Conservation (phyloP, 2,888 invertebrate species). For the Lasioglossum leucozonium region DNA sequence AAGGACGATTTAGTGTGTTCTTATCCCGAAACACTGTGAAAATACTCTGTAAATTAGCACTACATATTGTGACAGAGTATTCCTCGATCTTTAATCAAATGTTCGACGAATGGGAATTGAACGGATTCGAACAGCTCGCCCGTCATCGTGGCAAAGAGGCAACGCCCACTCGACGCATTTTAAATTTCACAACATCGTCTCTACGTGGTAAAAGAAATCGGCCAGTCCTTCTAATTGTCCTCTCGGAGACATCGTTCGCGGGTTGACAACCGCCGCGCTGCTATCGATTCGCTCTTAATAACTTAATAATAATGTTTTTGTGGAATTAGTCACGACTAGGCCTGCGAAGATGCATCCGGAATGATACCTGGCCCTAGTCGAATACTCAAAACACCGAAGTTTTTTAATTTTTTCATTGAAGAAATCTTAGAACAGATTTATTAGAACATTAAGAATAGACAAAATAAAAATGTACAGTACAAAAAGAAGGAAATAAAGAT, state of each 20-base stretch:
- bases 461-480: no score
- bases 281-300: slow-evolving; percentile 55
- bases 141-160: slow-evolving; percentile 19
- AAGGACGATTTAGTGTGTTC: no score
- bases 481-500: no score
- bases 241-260: slow-evolving; percentile 33
- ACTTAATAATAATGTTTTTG: slow-evolving; percentile 55
- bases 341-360: slow-evolving; percentile 42
- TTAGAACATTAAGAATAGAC: no score
- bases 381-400: slow-evolving; percentile 46
- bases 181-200: slow-evolving; percentile 51
- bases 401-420: neutral
- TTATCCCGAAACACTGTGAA: no score
- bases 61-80: neutral
- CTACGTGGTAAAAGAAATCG: slow-evolving; percentile 63
- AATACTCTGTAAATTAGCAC: no score
- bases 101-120: neutral
- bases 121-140: neutral
- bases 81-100: neutral
- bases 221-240: slow-evolving; percentile 52
- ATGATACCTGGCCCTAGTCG: slow-evolving; percentile 34
- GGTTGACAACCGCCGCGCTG: slow-evolving; percentile 57
- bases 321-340: slow-evolving; percentile 64
- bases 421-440: no score
- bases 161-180: slow-evolving; percentile 57